Evolutionary conservation across 2,797 vertebrate genomes (phyloP), one percentile per base, ranked within the genome.

Genomic region (Spinus olivaceus): DNA sequence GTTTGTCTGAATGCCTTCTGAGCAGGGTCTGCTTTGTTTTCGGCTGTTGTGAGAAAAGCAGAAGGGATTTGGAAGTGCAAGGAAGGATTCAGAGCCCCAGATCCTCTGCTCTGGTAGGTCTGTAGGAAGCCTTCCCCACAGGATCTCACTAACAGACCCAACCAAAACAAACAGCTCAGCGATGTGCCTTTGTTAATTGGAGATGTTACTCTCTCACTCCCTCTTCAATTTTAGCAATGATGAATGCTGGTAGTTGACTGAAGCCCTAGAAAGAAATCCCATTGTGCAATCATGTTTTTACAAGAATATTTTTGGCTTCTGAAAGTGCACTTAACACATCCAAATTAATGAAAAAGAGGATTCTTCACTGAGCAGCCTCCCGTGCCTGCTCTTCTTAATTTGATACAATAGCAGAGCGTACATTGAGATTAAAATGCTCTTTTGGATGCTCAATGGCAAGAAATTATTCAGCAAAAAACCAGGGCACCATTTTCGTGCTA

Each of bases 341-440:
- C 67, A 93, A 96, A 97, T 85, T 77, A 92, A 96, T 80, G 72
- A 95, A 97, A 96, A 97, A 97, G 93, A 92, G 95, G 78, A 94
- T 97, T 96, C 94, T 97, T 97, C 96, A 87, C 93, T 89, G 90
- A 97, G 94, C 94, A 41, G 63, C 94, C 91, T 96, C 90, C 88
- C 15, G 10, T 97, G 96, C 96, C 95, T 93, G 88, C 88, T 97
- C 94, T 96, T 94, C 6, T 74, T 98, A 97, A 97, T 98, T 97
- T 97, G 96, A 97, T 97, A 97, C 97, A 97, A 98, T 97, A 97
- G 95, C 94, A 94, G 90, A 95, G 86, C 77, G 80, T 94, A 96
- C 94, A 97, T 96, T 97, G 96, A 97, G 97, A 97, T 97, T 97
- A 97, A 98, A 97, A 97, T 96, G 95, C 72, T 90, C 96, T 96